A percentile compares a stretch with the other conserved stretches of the same genome.
These are phyloP conservation scores for Epizoanthus scotinus DNA, from an alignment of 92 coral and sea anemone species.

Conservation along the genomic window DNA sequence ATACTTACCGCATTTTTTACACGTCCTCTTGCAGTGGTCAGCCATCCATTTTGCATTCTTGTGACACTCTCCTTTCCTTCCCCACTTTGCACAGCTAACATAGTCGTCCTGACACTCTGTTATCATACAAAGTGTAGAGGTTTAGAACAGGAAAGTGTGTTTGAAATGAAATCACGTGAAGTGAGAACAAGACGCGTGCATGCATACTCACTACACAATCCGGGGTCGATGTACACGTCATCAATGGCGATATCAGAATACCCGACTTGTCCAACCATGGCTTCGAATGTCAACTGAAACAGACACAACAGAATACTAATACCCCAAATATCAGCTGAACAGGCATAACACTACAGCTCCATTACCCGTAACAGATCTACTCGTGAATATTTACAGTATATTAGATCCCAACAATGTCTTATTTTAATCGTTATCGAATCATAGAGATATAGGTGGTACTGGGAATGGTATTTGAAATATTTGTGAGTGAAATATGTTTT, in stretches of 20 bases:
- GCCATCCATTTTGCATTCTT: conserved; percentile 51
- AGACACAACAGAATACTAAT: no score
- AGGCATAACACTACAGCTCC: background rate
- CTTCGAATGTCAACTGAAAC: conserved; percentile 23
- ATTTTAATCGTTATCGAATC: no score
- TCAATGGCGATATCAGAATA: conserved; percentile 65
- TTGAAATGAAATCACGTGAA: background rate
- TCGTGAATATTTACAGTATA: no score
- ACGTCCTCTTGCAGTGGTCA: conserved; percentile 55
- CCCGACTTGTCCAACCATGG: conserved; percentile 32
- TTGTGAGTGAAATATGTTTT: no score
- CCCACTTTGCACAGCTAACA: conserved; percentile 61
- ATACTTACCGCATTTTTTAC: conserved; percentile 61
- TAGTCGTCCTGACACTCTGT: conserved; percentile 70
- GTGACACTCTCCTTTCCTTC: conserved; percentile 40
- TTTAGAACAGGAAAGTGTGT: background rate
- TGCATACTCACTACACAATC: conserved; percentile 53
- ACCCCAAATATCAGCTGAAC: no score
- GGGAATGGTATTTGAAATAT: no score
- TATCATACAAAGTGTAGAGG: background rate
- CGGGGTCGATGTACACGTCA: conserved; percentile 56
- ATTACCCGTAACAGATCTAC: no score
- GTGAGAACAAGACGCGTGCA: background rate
- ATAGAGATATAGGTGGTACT: no score
- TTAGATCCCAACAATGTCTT: no score